These are phyloP conservation scores for Tanypteryx hageni DNA, from an alignment of 2,888 invertebrate species.

Conservation along the genomic window DNA sequence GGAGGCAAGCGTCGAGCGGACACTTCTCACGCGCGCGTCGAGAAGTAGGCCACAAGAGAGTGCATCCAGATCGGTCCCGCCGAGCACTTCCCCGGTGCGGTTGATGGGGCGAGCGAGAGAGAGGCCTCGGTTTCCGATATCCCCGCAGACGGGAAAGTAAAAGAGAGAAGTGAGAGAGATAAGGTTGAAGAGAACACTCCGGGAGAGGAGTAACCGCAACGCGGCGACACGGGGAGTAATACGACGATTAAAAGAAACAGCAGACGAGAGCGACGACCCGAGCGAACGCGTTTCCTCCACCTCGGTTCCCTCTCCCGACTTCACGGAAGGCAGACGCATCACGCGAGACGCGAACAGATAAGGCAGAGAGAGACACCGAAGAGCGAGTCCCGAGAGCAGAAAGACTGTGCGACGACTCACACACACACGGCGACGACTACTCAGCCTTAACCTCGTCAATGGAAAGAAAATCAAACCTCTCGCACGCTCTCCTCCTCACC, in stretches of 20 bases:
- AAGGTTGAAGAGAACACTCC: background rate
- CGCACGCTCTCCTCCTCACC: background rate
- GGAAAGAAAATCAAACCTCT: conserved; percentile 49
- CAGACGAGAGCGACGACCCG: conserved; percentile 13
- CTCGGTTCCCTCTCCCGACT: background rate
- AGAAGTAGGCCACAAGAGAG: background rate
- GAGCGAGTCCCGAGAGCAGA: background rate
- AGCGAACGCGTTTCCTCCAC: background rate
- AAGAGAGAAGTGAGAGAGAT: background rate
- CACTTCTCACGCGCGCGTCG: conserved; percentile 1
- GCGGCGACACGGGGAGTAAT: background rate
- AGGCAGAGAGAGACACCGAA: background rate
- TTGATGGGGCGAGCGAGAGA: background rate
- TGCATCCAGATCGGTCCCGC: conserved; percentile 20
- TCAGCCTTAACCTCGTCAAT: conserved; percentile 56
- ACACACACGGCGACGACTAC: background rate
- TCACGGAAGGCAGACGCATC: background rate
- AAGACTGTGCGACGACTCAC: background rate
- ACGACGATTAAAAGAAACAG: background rate
- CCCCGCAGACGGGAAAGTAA: background rate
- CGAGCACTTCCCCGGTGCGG: background rate
- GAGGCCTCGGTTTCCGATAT: background rate
- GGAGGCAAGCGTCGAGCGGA: background rate
- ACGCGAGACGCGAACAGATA: conserved; percentile 14
- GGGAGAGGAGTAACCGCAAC: background rate